A percentile compares a stretch with the other conserved stretches of the same genome.
Conservation (phyloP, 2,113 vertebrate genomes). For the Craseonycteris thonglongyai region DNA sequence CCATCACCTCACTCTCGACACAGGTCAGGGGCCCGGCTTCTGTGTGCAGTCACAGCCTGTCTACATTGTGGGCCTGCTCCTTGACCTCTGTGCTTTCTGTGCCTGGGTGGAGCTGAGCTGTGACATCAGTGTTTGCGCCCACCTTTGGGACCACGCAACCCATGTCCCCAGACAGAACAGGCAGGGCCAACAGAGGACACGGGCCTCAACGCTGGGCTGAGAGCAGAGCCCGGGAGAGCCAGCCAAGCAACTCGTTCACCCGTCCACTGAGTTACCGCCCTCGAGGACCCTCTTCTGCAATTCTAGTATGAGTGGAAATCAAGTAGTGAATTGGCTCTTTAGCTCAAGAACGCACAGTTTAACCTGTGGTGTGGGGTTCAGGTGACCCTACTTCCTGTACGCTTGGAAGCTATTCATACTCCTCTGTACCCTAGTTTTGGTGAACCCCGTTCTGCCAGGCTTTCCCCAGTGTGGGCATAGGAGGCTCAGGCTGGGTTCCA, state of each 20-base stretch:
- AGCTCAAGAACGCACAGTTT: background rate
- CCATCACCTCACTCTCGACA: background rate
- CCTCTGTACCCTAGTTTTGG: background rate
- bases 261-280: background rate
- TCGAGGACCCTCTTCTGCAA: background rate
- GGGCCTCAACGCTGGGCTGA: too few species aligned
- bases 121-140: background rate
- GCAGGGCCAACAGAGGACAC: too few species aligned
- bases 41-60: rapidly evolving
- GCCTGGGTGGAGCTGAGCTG: background rate
- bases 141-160: background rate
- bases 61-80: background rate
- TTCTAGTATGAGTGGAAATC: background rate
- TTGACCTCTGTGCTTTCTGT: rapidly evolving
- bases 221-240: too few species aligned
- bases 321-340: background rate
- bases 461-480: too few species aligned
- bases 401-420: background rate
- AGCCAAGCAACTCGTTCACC: too few species aligned
- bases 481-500: background rate
- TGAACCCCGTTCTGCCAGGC: background rate
- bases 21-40: background rate
- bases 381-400: background rate
- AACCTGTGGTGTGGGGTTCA: background rate
- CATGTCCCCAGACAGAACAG: too few species aligned